A percentile compares a stretch with the other conserved stretches of the same genome.
Evolutionary conservation across 2,797 vertebrate genomes (phyloP).

Genomic region (Hydrocynus forskahlii): DNA sequence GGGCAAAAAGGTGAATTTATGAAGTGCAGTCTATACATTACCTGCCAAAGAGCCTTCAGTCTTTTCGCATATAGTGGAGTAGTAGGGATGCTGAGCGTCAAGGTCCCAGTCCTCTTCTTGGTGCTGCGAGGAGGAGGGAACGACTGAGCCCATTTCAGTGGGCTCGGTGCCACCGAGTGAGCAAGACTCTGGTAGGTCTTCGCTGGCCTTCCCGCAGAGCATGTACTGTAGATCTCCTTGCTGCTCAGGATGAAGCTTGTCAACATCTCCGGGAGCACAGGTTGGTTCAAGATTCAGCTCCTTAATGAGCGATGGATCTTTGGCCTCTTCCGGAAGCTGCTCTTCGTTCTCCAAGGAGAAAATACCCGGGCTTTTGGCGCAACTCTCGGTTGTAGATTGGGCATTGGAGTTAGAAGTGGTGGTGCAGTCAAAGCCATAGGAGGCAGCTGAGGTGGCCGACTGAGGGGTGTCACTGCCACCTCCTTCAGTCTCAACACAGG

Average conservation of each 20-base stretch:
- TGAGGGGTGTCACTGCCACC: conserved; percentile 71
- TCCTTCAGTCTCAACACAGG: conserved; percentile 34
- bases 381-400: conserved; percentile 79
- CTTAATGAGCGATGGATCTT: conserved; percentile 64
- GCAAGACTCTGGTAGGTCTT: conserved; percentile 35
- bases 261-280: conserved; percentile 21
- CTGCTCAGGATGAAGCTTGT: conserved; percentile 14
- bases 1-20: conserved; percentile 50
- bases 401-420: conserved; percentile 77
- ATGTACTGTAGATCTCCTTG: conserved; percentile 65
- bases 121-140: conserved; percentile 49
- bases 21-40: conserved; percentile 76
- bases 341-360: conserved; percentile 78
- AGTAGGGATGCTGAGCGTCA: conserved; percentile 73
- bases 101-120: conserved; percentile 62
- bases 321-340: conserved; percentile 74
- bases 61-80: conserved; percentile 80
- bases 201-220: conserved; percentile 66
- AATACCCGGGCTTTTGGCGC: conserved; percentile 78
- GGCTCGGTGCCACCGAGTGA: conserved; percentile 28
- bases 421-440: conserved; percentile 76
- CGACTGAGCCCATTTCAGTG: conserved; percentile 36
- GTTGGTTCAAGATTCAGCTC: conserved; percentile 51
- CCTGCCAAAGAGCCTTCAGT: conserved; percentile 82
- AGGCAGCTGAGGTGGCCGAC: conserved; percentile 75